These are phyloP conservation scores for Parnassius mnemosyne DNA, from an alignment of 2,888 invertebrate species.

Conservation along the genomic window DNA sequence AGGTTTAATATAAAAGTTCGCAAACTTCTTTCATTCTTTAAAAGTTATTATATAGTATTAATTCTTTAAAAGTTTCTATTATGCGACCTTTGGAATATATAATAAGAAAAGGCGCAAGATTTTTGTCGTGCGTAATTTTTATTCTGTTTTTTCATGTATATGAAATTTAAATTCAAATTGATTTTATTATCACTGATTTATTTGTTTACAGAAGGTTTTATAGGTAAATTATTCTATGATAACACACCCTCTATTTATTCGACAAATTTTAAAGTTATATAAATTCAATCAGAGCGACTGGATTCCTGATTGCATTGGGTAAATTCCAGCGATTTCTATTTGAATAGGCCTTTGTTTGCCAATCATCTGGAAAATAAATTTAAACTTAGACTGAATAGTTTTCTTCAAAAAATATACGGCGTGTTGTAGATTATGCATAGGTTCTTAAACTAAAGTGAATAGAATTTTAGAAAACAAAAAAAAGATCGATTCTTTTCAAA, in stretches of 20 bases:
- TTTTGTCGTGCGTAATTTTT: too few species aligned
- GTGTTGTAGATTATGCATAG: too few species aligned
- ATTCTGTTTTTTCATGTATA: background rate
- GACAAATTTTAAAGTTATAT: slow-evolving; percentile 60
- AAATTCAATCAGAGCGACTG: slow-evolving; percentile 64
- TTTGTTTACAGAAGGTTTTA: slow-evolving; percentile 40
- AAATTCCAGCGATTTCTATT: slow-evolving; percentile 42
- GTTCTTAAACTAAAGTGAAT: too few species aligned
- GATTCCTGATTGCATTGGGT: slow-evolving; percentile 50
- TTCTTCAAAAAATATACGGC: slow-evolving; percentile 16
- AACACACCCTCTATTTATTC: slow-evolving; percentile 41
- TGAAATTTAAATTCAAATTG: background rate
- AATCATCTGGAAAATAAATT: slow-evolving; percentile 23
- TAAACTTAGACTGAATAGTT: slow-evolving; percentile 23
- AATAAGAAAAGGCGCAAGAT: too few species aligned
- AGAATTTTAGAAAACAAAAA: too few species aligned
- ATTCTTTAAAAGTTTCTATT: too few species aligned
- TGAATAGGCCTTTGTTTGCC: slow-evolving; percentile 53
- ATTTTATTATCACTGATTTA: background rate
- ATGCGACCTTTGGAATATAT: too few species aligned
- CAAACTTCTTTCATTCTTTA: too few species aligned
- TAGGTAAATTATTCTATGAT: slow-evolving; percentile 70
- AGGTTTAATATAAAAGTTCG: too few species aligned
- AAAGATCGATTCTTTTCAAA: too few species aligned
- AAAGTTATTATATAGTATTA: too few species aligned